Evolutionary conservation across 2,888 invertebrate species (phyloP).

Genomic region (Lasioglossum malachurum): DNA sequence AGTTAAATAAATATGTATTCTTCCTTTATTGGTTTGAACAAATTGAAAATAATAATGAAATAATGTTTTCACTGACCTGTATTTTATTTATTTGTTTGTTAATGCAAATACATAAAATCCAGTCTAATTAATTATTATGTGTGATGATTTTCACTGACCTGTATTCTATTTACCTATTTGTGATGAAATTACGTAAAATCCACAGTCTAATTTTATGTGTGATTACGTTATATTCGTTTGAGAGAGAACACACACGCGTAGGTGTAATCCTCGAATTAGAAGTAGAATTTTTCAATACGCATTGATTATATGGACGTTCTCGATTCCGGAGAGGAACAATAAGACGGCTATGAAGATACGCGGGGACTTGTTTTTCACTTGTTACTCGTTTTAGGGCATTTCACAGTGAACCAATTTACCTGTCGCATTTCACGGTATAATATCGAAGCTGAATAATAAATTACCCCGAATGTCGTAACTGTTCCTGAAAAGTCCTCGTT

Average conservation of each 20-base stretch:
- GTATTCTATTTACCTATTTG: not conserved
- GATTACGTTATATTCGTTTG: not conserved
- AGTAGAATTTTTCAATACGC: not conserved
- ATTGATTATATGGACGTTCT: not conserved
- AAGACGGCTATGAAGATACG: not conserved
- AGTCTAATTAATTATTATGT: not conserved
- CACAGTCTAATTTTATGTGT: not conserved
- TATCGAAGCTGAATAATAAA: slow-evolving; percentile 67
- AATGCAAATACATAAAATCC: not conserved
- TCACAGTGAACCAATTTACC: slow-evolving; percentile 26
- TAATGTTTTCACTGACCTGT: not conserved
- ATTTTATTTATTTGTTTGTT: not conserved
- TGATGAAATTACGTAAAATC: not conserved
- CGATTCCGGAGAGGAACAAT: not conserved
- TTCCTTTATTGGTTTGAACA: not conserved
- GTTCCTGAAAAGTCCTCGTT: slow-evolving; percentile 42
- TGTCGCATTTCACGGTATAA: slow-evolving; percentile 63
- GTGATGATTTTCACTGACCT: not conserved
- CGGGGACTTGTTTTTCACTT: slow-evolving; percentile 66
- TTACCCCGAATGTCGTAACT: slow-evolving; percentile 58
- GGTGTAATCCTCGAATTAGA: no score
- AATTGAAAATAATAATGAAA: not conserved
- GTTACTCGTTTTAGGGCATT: slow-evolving; percentile 50
- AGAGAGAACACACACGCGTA: no score
- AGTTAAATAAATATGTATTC: not conserved